These are phyloP conservation scores for Dasyprocta punctata DNA, from an alignment of 2,113 vertebrate species.

Conservation along the genomic window DNA sequence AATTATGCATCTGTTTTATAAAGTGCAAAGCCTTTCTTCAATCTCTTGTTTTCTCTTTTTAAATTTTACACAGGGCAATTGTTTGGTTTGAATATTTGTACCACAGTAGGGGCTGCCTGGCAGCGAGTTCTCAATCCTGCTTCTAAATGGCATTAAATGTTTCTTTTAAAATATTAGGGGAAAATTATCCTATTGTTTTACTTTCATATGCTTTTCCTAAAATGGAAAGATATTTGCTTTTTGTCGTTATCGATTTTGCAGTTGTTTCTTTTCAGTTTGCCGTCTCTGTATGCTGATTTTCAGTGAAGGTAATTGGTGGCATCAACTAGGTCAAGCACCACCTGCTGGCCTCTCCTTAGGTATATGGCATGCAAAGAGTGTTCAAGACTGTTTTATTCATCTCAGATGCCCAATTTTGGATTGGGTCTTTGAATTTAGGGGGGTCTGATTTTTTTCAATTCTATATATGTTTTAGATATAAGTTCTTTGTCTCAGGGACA, in stretches of 20 bases:
- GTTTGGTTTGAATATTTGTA: neutral
- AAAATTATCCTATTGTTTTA: neutral
- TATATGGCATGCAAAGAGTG: neutral
- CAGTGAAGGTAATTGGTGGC: neutral
- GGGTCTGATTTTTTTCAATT: no score
- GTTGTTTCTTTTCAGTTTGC: conserved; percentile 12
- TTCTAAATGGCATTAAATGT: neutral
- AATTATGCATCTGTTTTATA: neutral
- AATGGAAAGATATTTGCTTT: neutral
- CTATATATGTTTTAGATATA: no score
- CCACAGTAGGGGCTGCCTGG: neutral
- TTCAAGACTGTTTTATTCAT: neutral
- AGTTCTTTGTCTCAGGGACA: no score
- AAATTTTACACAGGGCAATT: neutral
- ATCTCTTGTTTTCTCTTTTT: neutral
- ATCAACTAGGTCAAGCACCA: neutral
- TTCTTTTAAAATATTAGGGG: neutral
- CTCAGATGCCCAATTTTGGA: no score
- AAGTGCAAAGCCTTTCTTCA: neutral
- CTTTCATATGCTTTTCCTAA: neutral
- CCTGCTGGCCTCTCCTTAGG: conserved; percentile 20
- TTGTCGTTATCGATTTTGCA: neutral
- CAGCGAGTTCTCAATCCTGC: neutral
- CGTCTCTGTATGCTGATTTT: neutral
- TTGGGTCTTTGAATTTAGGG: no score